Evolutionary conservation across 2,113 vertebrate genomes (phyloP).

Genomic region (Eubucco bourcierii): DNA sequence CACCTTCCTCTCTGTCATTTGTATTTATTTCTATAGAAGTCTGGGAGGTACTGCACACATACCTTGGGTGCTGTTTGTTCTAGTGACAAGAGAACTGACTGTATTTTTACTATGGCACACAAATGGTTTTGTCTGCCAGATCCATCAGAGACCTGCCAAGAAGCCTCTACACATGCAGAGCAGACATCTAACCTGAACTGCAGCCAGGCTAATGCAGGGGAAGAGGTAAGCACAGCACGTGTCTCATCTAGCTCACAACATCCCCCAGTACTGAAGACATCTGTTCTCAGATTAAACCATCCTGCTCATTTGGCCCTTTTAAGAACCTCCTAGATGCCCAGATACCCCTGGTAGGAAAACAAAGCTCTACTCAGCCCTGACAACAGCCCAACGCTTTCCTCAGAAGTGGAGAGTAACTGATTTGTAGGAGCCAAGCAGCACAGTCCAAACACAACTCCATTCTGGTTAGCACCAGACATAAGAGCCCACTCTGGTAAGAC

Average conservation of each 20-base stretch:
- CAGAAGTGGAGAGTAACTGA: neutral
- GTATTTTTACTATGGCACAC: neutral
- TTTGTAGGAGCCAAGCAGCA: neutral
- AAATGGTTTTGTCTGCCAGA: neutral
- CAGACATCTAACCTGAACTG: neutral
- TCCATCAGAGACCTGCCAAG: neutral
- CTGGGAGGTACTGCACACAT: neutral
- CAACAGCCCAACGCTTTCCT: neutral
- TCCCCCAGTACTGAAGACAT: neutral
- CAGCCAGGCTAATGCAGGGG: neutral
- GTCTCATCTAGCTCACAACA: neutral
- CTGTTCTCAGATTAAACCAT: neutral
- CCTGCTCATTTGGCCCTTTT: neutral
- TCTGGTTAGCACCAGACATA: neutral
- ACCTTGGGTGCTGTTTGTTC: neutral
- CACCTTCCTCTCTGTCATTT: neutral
- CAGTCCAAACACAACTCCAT: neutral
- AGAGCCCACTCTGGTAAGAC: neutral
- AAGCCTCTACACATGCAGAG: neutral
- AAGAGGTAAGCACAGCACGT: neutral
- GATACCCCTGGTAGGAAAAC: neutral
- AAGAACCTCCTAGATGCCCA: neutral
- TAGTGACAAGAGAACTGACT: neutral
- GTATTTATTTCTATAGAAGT: conserved; percentile 16
- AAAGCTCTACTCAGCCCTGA: neutral